Evolutionary conservation across 2,113 vertebrate species (phyloP).

Genomic region (Lethenteron reissneri): DNA sequence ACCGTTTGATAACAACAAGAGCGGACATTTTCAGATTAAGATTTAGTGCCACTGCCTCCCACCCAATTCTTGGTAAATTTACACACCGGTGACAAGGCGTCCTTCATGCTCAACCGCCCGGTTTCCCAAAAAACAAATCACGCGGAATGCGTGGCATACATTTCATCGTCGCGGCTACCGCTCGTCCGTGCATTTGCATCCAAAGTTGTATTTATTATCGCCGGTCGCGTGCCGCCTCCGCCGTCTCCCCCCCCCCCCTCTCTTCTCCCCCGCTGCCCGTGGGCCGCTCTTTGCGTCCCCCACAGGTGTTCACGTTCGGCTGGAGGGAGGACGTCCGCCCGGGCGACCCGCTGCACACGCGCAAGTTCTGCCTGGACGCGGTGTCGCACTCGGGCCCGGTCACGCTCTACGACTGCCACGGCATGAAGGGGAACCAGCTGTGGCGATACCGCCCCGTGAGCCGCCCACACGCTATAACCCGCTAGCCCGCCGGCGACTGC

Average conservation of each 20-base stretch:
- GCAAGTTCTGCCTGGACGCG: constrained; percentile 82
- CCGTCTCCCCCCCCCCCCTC: neutral
- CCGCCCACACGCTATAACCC: neutral
- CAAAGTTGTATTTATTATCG: no score
- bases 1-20: no score
- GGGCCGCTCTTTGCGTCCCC: constrained; percentile 8
- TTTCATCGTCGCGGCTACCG: no score
- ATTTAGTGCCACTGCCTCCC: no score
- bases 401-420: constrained; percentile 81
- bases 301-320: constrained; percentile 74
- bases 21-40: no score
- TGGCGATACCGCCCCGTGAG: constrained; percentile 73
- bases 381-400: constrained; percentile 64
- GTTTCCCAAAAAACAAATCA: no score
- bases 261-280: neutral
- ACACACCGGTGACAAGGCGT: no score
- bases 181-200: no score
- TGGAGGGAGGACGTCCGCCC: constrained; percentile 86
- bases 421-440: constrained; percentile 94
- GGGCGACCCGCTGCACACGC: constrained; percentile 72
- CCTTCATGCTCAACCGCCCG: no score
- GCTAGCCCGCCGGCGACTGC: no score
- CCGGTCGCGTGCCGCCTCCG: neutral
- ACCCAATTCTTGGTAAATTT: no score
- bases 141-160: no score